phyloP scores from a whole-genome alignment of 2,797 vertebrate species.

The Melanotaenia boesemani region DNA sequence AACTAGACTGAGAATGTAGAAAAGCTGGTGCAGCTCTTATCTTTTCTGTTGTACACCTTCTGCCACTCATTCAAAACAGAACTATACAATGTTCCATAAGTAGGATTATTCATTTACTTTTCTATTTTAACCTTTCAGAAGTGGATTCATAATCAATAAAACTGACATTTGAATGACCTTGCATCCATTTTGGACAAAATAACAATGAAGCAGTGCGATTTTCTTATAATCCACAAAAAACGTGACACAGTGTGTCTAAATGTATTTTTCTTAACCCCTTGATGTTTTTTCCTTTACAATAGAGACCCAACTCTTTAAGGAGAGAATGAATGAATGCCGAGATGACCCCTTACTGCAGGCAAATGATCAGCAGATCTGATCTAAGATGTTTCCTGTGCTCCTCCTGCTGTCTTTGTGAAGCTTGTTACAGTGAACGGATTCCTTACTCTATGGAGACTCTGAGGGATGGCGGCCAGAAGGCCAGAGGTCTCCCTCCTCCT shows the following conservation, averaged over 20 bases:
- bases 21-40: constrained; percentile 81
- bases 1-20: constrained; percentile 85
- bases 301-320: constrained; percentile 45
- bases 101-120: constrained; percentile 23
- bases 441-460: constrained; percentile 33
- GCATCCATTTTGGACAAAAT: not conserved
- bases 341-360: constrained; percentile 57
- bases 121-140: not conserved
- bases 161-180: constrained; percentile 22
- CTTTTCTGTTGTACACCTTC: constrained; percentile 41
- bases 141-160: constrained; percentile 9
- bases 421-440: constrained; percentile 59
- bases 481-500: constrained; percentile 59
- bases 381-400: constrained; percentile 67
- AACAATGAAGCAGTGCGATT: not conserved
- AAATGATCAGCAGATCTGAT: constrained; percentile 68
- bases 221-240: not conserved
- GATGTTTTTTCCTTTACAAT: constrained; percentile 32
- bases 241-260: constrained; percentile 3
- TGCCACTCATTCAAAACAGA: constrained; percentile 20
- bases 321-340: constrained; percentile 36
- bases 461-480: constrained; percentile 49
- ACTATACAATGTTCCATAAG: not conserved
- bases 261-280: constrained; percentile 27
- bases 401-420: constrained; percentile 52